Conservation (phyloP, 2,797 vertebrate species). For the Acanthiza pusilla region DNA sequence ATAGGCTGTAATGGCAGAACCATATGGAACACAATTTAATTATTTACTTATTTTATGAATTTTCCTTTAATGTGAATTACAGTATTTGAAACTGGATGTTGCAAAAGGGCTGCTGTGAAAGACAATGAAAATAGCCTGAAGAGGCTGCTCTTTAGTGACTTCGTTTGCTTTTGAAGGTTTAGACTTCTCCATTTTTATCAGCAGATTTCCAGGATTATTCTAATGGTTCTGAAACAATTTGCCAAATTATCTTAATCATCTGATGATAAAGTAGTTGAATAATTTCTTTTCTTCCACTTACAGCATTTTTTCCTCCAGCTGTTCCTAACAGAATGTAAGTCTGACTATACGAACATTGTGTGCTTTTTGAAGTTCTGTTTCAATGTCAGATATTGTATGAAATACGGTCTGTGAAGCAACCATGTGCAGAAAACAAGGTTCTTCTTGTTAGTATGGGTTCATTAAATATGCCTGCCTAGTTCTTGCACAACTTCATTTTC, state of each 20-base stretch:
- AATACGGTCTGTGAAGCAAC: neutral
- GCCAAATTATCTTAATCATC: neutral
- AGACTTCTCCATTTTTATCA: neutral
- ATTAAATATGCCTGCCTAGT: neutral
- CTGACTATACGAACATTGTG: neutral
- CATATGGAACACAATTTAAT: fast-evolving
- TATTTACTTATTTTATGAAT: neutral
- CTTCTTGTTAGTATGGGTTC: neutral
- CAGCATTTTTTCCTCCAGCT: neutral
- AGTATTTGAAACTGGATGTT: neutral
- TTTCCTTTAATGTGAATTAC: neutral
- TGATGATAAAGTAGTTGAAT: neutral
- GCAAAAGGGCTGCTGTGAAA: neutral
- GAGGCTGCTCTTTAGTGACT: neutral
- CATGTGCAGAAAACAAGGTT: neutral
- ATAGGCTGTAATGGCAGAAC: neutral
- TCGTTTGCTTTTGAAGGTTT: neutral
- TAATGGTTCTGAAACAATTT: neutral
- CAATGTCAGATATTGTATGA: neutral
- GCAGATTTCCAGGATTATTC: neutral
- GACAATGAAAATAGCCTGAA: neutral
- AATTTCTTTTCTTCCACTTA: neutral
- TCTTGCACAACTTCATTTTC: neutral
- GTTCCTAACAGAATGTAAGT: neutral
- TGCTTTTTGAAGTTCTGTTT: neutral